phyloP scores from a whole-genome alignment of 92 coral and sea anemone genomes.

The Umimayanthus kanabou region DNA sequence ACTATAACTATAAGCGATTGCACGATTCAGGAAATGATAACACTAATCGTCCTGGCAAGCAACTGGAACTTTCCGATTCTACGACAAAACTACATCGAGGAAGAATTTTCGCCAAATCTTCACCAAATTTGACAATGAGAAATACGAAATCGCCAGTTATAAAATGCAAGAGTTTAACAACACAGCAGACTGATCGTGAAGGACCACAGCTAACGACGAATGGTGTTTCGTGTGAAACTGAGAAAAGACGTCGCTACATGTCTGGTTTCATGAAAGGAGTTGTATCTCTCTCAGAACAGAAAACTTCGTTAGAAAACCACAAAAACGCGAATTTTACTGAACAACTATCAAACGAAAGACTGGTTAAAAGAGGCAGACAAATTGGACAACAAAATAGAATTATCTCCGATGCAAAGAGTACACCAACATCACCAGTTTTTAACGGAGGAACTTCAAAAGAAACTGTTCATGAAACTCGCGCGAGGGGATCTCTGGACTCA shows the following conservation, averaged over 20 bases:
- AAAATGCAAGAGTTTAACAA: slow-evolving; percentile 7
- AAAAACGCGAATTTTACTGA: neutral
- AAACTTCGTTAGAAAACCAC: neutral
- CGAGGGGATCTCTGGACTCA: slow-evolving; percentile 8
- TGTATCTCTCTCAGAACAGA: neutral
- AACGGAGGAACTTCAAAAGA: slow-evolving; percentile 1
- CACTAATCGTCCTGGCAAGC: neutral
- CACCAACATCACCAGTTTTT: neutral
- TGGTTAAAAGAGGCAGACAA: neutral
- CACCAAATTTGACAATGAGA: neutral
- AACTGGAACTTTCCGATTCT: neutral
- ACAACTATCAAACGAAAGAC: neutral
- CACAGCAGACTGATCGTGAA: neutral
- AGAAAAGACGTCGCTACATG: neutral
- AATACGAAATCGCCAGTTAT: neutral
- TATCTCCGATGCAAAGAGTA: slow-evolving; percentile 10
- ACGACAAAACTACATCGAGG: neutral
- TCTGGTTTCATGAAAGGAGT: neutral
- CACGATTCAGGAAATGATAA: neutral
- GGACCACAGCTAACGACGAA: neutral
- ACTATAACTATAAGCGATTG: neutral
- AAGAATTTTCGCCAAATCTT: neutral
- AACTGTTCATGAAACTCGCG: neutral
- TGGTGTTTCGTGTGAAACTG: neutral
- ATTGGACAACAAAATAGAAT: neutral